phyloP scores from a whole-genome alignment of 2,113 vertebrate genomes.

The Brevimyrus niger region DNA sequence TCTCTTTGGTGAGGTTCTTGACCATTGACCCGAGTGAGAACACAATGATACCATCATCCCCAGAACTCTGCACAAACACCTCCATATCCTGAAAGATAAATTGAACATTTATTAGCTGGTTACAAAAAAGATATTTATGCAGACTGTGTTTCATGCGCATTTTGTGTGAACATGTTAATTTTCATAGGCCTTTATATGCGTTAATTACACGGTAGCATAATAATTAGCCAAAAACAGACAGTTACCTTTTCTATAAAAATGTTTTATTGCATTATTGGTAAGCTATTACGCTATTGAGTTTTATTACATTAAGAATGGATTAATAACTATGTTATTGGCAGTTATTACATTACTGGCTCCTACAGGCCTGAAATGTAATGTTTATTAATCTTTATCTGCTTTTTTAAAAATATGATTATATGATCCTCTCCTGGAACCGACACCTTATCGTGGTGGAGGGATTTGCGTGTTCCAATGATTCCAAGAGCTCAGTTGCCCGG shows the following conservation, averaged over 20 bases:
- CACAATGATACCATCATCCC: slow-evolving; percentile 53
- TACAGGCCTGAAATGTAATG: background rate
- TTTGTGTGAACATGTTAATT: background rate
- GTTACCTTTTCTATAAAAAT: background rate
- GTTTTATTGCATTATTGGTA: background rate
- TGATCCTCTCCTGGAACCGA: no score
- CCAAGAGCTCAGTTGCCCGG: no score
- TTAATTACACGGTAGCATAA: no score
- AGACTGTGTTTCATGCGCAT: background rate
- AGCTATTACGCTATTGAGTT: no score
- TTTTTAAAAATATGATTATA: background rate
- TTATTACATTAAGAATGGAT: no score
- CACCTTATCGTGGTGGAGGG: no score
- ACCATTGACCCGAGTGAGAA: no score
- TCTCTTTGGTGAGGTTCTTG: no score
- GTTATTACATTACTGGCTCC: background rate
- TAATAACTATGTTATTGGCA: no score
- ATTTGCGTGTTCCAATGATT: no score
- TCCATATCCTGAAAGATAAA: slow-evolving; percentile 65
- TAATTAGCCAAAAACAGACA: slow-evolving; percentile 14
- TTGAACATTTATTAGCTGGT: background rate
- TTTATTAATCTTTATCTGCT: background rate
- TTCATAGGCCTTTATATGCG: slow-evolving; percentile 39
- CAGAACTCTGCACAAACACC: slow-evolving; percentile 71
- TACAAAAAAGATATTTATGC: background rate